Evolutionary conservation across 2,797 vertebrate genomes (phyloP), one percentile per base, ranked within the genome.

Genomic region (Anguilla pacifica): DNA sequence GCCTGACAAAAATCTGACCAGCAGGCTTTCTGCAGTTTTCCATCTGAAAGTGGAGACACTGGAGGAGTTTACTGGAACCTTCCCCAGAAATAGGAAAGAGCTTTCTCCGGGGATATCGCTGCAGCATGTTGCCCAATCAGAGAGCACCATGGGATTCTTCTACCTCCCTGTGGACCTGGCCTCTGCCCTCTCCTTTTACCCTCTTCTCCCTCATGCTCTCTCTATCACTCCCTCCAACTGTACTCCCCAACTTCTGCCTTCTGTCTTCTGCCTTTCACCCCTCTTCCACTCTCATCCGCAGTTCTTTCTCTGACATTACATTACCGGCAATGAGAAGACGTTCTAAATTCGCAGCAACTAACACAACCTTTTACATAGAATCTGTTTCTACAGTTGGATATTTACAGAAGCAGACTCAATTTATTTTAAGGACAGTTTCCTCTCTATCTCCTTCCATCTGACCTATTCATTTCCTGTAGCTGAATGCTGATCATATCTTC

Each of bases 131-230:
- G 35, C 35, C 72, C 35, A 5, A 22, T 77, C 72, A 77, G 15
- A 77, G 35, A 77, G 72, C n/a, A 77, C 28, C 72, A 77, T 39
- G 72, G 13, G 72, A 77, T 77, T 77, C 13, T 9, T 72, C 67
- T 28, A 3, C 67, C 67, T 72, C 67, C 67, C 67, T 19, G 64
- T 7, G n/a, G 35, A 17, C 72, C 72, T 35, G 72, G 2, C 72
- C 72, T 77, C 35, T 77, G 35, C 31, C 72, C 67, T 64, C 67
- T 88, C 89, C 83, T 86, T 77, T 88, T 89, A 89, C 85, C 83
- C 89, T 90, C 90, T 89, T 70, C 83, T 89, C 88, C 74, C 83
- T 85, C 86, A 91, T 85, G 67, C n/a, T 28, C 67, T 84, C 83
- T 90, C 84, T 86, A 92, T 89, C 88, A 85, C 90, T 85, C 61